Evolutionary conservation across 1,140 invertebrate genomes (phyloP).

Genomic region (Maconellicoccus hirsutus): DNA sequence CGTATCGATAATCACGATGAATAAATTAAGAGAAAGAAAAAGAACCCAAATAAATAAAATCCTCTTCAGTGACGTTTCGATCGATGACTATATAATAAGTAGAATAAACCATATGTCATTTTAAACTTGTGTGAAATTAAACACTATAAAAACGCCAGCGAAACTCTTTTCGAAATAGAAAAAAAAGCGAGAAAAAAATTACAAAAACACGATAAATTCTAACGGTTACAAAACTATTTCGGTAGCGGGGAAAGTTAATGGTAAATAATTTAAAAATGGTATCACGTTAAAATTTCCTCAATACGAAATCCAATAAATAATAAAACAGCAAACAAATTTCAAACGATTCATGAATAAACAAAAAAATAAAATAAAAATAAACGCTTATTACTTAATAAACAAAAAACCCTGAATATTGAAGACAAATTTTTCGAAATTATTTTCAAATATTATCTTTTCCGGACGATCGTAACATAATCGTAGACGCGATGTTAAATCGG

Average conservation of each 20-base stretch:
- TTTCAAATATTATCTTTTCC: constrained; percentile 53
- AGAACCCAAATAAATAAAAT: too few relatives aligned
- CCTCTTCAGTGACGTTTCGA: not conserved
- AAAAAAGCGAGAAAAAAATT: not conserved
- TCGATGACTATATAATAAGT: not conserved
- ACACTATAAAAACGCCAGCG: not conserved
- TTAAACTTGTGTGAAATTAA: not conserved
- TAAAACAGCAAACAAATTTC: not conserved
- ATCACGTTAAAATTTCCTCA: too few relatives aligned
- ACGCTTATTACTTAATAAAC: constrained; percentile 47
- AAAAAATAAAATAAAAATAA: constrained; percentile 4
- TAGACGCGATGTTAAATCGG: constrained; percentile 48
- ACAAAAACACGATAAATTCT: not conserved
- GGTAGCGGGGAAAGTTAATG: too few relatives aligned
- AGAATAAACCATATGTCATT: not conserved
- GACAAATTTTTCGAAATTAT: constrained; percentile 69
- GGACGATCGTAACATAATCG: constrained; percentile 47
- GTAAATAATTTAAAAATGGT: too few relatives aligned
- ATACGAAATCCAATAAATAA: not conserved
- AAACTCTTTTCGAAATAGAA: not conserved
- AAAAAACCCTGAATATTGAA: constrained; percentile 62
- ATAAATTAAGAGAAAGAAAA: not conserved
- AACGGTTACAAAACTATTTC: not conserved
- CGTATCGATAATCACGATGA: not conserved
- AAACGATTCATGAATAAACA: not conserved